Evolutionary conservation across 2,888 invertebrate genomes (phyloP), one percentile per base, ranked within the genome.

Genomic region (Agriopis marginaria): DNA sequence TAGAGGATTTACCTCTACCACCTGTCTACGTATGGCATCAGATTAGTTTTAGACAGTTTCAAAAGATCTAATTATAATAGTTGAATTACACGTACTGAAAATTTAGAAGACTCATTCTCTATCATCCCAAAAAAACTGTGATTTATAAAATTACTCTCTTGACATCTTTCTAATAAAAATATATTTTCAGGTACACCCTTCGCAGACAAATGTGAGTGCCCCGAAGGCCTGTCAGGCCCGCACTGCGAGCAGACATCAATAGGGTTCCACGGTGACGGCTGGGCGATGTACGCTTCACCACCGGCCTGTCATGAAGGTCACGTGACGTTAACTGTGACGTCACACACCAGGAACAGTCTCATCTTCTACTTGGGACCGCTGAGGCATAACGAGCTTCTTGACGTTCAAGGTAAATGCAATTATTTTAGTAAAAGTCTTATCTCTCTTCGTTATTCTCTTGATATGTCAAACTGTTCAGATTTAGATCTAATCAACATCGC

Each of bases 351-450:
- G 54, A 96, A 97, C 89, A 98, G 98, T 4, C 94, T 99, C 10
- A 95, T 99, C 50, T 97, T 99, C 90, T 99, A 99, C 87, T 95
- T 98, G 83, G 99, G 99, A 0, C 99, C 99, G 0, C 88, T 97
- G 80, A 94, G 89, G 72, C 94, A 95, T 77, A 96, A 96, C 83
- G 95, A 95, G 0, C 89, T 95, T 58, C 86, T 96, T 65, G 95
- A 96, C 68, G 95, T 97, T 14, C 96, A 95, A 95, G 96, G 96
- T 96, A 84, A 79, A 87, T 32, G 32, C 1, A 32, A 3, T 32
- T 32, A 32, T 32, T 32, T 32, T 32, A 32, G 1, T 32, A 32
- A 32, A 32, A 32, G 32, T 3, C 3, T 32, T 32, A 5, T 32
- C 32, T 32, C 32, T 32, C 5, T 32, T 32, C 32, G 32, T 32